These are phyloP conservation scores for Aspiorhynchus laticeps DNA, from an alignment of 2,113 vertebrate species.

Conservation along the genomic window DNA sequence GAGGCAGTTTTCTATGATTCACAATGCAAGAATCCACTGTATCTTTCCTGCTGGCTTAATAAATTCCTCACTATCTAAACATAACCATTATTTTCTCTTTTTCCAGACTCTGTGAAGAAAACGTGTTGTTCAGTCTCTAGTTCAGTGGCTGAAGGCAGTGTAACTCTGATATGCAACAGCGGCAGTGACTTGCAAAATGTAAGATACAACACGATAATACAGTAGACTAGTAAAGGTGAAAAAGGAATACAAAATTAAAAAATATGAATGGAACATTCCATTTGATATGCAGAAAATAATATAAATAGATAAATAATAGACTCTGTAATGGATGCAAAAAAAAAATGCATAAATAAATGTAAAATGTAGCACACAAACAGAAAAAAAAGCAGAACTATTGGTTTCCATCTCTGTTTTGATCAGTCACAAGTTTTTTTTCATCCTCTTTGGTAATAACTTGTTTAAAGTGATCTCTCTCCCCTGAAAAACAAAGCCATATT, in stretches of 20 bases:
- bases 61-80: background rate
- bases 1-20: background rate
- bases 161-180: background rate
- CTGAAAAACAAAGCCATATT: slow-evolving; percentile 23
- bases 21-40: background rate
- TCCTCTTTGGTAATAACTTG: background rate
- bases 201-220: background rate
- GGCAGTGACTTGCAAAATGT: background rate
- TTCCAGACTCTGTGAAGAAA: background rate
- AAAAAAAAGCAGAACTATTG: background rate
- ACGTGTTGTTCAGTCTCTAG: background rate
- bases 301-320: background rate
- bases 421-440: background rate
- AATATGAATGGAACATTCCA: background rate
- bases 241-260: background rate
- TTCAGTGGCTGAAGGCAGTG: background rate
- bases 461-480: background rate
- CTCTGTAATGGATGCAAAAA: background rate
- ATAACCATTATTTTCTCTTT: background rate
- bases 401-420: background rate
- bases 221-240: background rate
- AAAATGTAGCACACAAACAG: background rate
- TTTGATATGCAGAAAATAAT: background rate
- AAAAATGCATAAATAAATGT: background rate
- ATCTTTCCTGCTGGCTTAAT: background rate